These are phyloP conservation scores for Tipula unca DNA, from an alignment of 2,888 invertebrate genomes.

Conservation along the genomic window DNA sequence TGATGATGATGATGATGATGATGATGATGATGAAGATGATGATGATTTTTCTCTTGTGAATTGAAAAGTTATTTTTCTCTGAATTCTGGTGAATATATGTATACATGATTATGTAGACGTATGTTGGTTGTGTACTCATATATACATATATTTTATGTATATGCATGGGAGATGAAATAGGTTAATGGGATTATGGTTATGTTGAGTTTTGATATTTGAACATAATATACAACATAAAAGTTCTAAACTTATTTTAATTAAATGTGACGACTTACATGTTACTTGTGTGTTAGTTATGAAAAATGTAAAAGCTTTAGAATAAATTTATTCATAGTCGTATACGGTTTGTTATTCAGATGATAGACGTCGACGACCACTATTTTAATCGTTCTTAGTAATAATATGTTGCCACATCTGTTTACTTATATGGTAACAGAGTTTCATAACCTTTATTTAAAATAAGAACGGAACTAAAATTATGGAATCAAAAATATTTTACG, in stretches of 20 bases:
- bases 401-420: neutral
- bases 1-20: neutral
- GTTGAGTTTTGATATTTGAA: conserved; percentile 8
- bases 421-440: neutral
- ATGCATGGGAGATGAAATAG: conserved; percentile 1
- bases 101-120: neutral
- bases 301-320: neutral
- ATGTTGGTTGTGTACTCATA: neutral
- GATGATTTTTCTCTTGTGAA: neutral
- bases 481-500: too few relatives aligned
- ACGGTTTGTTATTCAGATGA: neutral
- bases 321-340: neutral
- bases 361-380: neutral
- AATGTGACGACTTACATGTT: conserved; percentile 8
- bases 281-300: neutral
- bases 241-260: neutral
- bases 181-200: conserved; percentile 14
- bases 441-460: neutral
- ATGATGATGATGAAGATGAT: neutral
- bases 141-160: neutral
- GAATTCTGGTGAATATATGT: neutral
- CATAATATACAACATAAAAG: neutral
- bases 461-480: too few relatives aligned
- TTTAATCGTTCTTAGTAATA: neutral
- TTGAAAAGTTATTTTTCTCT: conserved; percentile 14